These are phyloP conservation scores for Nasua narica DNA, from an alignment of 2,797 vertebrate genomes.

Conservation along the genomic window DNA sequence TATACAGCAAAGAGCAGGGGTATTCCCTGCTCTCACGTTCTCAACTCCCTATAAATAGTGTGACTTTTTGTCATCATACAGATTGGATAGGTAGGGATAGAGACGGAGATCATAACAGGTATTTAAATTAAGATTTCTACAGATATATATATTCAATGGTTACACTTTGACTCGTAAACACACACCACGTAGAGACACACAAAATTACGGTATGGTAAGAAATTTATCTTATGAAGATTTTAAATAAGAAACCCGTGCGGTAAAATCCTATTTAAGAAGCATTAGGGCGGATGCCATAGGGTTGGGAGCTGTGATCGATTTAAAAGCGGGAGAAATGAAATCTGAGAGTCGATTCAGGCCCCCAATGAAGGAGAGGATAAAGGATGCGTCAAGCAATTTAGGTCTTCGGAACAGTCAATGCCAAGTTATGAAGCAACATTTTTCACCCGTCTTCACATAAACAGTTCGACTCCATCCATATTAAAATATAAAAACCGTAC, in stretches of 20 bases:
- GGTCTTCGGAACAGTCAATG: not conserved
- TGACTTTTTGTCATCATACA: too few relatives aligned
- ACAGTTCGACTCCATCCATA: not conserved
- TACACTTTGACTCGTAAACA: not conserved
- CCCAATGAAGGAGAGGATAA: rapidly evolving
- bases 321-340: not conserved
- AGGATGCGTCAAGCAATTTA: not conserved
- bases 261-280: not conserved
- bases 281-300: too few relatives aligned
- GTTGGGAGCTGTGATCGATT: rapidly evolving
- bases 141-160: not conserved
- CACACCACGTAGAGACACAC: rapidly evolving
- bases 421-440: not conserved
- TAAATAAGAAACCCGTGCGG: not conserved
- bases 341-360: not conserved
- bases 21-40: not conserved
- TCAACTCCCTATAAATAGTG: not conserved
- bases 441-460: not conserved
- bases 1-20: not conserved
- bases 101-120: rapidly evolving
- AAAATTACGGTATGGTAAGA: not conserved
- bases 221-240: not conserved
- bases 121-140: not conserved
- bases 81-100: too few relatives aligned
- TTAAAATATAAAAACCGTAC: not conserved